These are phyloP conservation scores for Synchiropus splendidus DNA, from an alignment of 2,113 vertebrate species.

Conservation along the genomic window DNA sequence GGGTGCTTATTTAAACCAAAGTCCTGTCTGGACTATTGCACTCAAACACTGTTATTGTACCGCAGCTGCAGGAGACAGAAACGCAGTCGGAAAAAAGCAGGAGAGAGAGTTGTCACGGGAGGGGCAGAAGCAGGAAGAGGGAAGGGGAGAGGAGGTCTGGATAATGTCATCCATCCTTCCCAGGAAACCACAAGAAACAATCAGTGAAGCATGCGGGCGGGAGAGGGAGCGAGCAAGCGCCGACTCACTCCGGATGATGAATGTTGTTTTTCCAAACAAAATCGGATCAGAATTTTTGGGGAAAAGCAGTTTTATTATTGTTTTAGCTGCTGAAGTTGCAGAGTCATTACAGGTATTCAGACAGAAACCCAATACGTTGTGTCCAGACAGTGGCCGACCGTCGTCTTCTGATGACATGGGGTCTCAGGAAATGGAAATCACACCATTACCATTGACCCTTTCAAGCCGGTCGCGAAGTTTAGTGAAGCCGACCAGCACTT, in stretches of 20 bases:
- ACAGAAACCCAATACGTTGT: too few species aligned
- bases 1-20: slow-evolving; percentile 60
- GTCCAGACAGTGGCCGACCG: too few species aligned
- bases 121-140: slow-evolving; percentile 10
- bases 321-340: too few species aligned
- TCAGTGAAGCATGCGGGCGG: slow-evolving; percentile 29
- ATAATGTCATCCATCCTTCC: slow-evolving; percentile 45
- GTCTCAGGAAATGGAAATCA: too few species aligned
- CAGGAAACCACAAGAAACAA: slow-evolving; percentile 49
- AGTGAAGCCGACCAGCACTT: too few species aligned
- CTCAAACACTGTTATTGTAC: slow-evolving; percentile 57
- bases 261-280: background rate
- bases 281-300: too few species aligned
- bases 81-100: slow-evolving; percentile 22
- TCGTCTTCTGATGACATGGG: too few species aligned
- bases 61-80: slow-evolving; percentile 56
- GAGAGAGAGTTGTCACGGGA: slow-evolving; percentile 16
- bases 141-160: slow-evolving; percentile 35
- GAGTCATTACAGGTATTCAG: too few species aligned
- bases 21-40: slow-evolving; percentile 56
- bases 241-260: slow-evolving; percentile 28
- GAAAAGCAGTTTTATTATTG: too few species aligned
- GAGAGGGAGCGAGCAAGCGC: slow-evolving; percentile 24
- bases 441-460: too few species aligned
- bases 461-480: too few species aligned